Evolutionary conservation across 2,113 vertebrate species (phyloP).

Genomic region (Trogon surrucura): DNA sequence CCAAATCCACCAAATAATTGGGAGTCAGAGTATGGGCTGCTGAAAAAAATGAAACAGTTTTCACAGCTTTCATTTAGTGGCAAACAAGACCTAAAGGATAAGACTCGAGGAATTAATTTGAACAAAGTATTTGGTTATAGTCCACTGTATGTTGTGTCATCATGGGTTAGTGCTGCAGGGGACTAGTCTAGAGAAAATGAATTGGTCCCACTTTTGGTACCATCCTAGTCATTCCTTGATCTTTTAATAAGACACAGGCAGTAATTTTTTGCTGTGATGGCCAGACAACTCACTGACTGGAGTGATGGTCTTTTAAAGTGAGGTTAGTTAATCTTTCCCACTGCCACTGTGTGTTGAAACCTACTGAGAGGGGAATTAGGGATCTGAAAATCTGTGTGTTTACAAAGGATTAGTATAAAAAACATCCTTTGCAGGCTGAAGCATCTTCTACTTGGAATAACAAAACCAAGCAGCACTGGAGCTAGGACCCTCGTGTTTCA

Average conservation of each 20-base stretch:
- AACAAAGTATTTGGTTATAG: not conserved
- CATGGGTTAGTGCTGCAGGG: not conserved
- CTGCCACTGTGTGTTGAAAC: not conserved
- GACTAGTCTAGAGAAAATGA: not conserved
- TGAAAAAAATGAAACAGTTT: not conserved
- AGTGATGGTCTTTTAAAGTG: not conserved
- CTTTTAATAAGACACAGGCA: not conserved
- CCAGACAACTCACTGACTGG: not conserved
- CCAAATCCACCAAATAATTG: not conserved
- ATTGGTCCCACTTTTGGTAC: not conserved
- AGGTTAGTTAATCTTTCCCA: not conserved
- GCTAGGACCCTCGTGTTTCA: not conserved
- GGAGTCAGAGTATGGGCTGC: not conserved
- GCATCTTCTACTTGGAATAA: not conserved
- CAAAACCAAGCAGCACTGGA: not conserved
- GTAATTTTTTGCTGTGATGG: not conserved
- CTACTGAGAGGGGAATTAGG: conserved; percentile 4
- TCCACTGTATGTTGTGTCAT: too few relatives aligned
- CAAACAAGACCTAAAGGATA: not conserved
- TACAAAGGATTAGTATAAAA: conserved; percentile 4
- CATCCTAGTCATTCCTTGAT: accelerated
- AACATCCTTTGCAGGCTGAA: not conserved
- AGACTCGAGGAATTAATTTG: not conserved
- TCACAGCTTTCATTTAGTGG: not conserved
- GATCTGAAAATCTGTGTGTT: conserved; percentile 2